Evolutionary conservation across 2,113 vertebrate species (phyloP).

Genomic region (Psittacula cyanocephala): DNA sequence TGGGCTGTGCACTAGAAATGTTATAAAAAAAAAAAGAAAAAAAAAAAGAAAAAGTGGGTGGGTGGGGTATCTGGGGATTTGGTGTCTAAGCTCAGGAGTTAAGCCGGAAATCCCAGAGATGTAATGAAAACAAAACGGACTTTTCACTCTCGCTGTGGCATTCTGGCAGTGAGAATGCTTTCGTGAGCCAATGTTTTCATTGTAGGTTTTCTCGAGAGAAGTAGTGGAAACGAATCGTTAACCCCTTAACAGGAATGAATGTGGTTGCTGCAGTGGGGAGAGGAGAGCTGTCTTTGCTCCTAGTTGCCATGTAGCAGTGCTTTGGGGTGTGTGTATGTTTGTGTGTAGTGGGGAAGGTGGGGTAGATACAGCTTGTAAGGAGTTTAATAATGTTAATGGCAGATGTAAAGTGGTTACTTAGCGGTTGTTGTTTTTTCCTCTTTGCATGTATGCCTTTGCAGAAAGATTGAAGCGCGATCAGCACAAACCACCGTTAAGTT

Average conservation of each 20-base stretch:
- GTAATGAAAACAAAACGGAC: conserved; percentile 80
- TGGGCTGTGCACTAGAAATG: not conserved
- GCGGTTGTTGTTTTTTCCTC: conserved; percentile 52
- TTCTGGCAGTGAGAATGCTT: conserved; percentile 74
- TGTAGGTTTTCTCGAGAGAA: conserved; percentile 79
- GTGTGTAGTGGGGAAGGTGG: conserved; percentile 45
- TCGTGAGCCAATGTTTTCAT: conserved; percentile 78
- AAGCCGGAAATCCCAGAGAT: conserved; percentile 79
- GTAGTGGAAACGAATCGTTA: conserved; percentile 76
- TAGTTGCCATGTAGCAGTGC: conserved; percentile 1
- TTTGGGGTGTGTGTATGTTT: conserved; percentile 48
- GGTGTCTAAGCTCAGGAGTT: conserved; percentile 75
- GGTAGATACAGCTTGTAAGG: conserved; percentile 39
- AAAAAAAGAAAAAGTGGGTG: conserved; percentile 30
- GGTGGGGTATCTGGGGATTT: conserved; percentile 75
- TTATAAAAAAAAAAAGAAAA: not conserved
- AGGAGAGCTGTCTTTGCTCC: conserved; percentile 26
- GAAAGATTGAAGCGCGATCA: not conserved
- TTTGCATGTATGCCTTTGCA: conserved; percentile 35
- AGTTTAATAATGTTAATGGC: conserved; percentile 60
- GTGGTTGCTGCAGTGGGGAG: conserved; percentile 44
- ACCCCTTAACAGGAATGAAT: conserved; percentile 74
- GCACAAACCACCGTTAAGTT: not conserved
- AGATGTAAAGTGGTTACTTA: conserved; percentile 66
- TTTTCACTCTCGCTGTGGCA: conserved; percentile 77